A percentile compares a stretch with the other conserved stretches of the same genome.
Evolutionary conservation across 2,113 vertebrate species (phyloP).

Genomic region (Camelus bactrianus): DNA sequence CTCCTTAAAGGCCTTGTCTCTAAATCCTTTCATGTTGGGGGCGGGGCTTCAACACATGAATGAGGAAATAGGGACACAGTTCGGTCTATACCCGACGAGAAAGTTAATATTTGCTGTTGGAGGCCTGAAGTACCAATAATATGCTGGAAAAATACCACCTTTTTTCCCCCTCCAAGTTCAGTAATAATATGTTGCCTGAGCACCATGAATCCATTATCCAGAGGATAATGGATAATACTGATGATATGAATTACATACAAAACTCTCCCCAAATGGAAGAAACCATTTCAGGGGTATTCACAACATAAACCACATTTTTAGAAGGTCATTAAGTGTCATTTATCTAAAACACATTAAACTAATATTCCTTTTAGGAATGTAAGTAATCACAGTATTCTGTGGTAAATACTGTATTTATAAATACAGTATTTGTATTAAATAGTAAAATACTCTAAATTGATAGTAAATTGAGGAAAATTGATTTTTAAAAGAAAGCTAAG

Average conservation of each 20-base stretch:
- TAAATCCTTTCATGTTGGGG: not conserved
- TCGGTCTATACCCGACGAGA: not conserved
- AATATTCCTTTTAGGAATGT: not conserved
- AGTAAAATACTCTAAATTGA: not conserved
- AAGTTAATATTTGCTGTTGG: not conserved
- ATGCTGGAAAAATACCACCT: not conserved
- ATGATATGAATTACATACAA: not conserved
- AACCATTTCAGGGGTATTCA: not conserved
- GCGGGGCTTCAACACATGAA: not conserved
- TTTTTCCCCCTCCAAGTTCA: not conserved
- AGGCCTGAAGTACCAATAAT: not conserved
- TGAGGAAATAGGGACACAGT: rapidly evolving
- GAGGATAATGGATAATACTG: not conserved
- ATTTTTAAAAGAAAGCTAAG: not conserved
- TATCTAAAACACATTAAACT: not conserved
- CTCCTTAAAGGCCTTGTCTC: not conserved
- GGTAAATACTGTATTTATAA: not conserved
- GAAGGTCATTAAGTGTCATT: not conserved
- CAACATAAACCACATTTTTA: slow-evolving; percentile 24
- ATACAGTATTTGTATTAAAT: not conserved
- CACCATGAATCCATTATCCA: not conserved
- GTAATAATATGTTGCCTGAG: not conserved
- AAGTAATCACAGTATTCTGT: not conserved
- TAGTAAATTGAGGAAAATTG: not conserved
- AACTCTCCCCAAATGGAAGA: not conserved